phyloP scores from a whole-genome alignment of 2,113 vertebrate species.

The Pelecanoides urinatrix region DNA sequence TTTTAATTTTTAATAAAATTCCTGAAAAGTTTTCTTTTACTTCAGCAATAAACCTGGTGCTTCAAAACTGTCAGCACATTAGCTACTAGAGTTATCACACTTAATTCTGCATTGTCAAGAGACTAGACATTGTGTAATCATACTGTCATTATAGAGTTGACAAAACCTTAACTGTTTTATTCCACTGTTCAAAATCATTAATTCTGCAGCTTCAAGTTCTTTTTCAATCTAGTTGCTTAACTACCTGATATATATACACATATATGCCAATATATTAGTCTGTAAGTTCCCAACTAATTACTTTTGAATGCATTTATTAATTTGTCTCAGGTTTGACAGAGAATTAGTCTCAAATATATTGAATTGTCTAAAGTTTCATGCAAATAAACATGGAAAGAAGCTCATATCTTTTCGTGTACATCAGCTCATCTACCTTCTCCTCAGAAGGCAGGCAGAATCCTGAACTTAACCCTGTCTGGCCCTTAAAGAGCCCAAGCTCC shows the following conservation, averaged over 20 bases:
- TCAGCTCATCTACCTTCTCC: not conserved
- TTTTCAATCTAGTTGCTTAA: not conserved
- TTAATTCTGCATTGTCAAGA: not conserved
- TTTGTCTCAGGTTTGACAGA: not conserved
- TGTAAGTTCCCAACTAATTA: not conserved
- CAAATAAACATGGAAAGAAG: not conserved
- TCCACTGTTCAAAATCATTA: not conserved
- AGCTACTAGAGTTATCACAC: not conserved
- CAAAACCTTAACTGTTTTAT: not conserved
- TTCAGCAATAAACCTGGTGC: not conserved
- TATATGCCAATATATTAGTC: not conserved
- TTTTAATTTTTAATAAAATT: not conserved
- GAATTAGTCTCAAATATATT: not conserved
- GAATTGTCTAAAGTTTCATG: not conserved
- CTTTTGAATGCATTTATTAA: not conserved
- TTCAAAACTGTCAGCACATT: not conserved
- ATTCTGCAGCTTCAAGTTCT: not conserved
- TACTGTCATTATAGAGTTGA: not conserved
- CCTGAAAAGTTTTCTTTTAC: not conserved
- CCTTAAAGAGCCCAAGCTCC: not conserved
- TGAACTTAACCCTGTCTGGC: not conserved
- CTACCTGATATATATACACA: no score
- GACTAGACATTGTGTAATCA: not conserved
- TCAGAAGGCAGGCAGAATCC: not conserved
- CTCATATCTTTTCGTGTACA: not conserved